Evolutionary conservation across 2,113 vertebrate genomes (phyloP).

Genomic region (Lethenteron reissneri): DNA sequence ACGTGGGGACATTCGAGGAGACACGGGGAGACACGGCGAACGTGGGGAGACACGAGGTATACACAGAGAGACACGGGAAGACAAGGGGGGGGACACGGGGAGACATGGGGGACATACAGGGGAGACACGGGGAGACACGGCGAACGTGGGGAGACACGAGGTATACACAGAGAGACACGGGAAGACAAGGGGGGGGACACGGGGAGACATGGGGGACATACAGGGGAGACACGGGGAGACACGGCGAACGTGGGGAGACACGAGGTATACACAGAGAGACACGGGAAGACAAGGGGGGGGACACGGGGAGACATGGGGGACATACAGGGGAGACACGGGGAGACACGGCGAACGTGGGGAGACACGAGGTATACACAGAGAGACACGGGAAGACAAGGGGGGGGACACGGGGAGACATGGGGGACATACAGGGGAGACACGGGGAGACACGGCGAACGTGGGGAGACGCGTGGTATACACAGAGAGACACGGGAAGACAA

Average conservation of each 20-base stretch:
- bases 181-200: neutral
- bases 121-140: neutral
- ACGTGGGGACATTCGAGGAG: too few species aligned
- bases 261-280: neutral
- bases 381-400: too few species aligned
- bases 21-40: neutral
- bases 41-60: neutral
- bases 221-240: neutral
- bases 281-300: neutral
- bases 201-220: neutral
- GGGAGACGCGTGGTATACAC: neutral
- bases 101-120: too few species aligned
- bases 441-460: neutral
- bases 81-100: too few species aligned
- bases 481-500: neutral
- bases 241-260: neutral
- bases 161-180: too few species aligned
- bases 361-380: too few species aligned
- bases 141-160: too few species aligned
- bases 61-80: too few species aligned
- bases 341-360: too few species aligned
- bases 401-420: too few species aligned
- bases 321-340: too few species aligned
- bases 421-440: neutral
- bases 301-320: neutral